Evolutionary conservation across 2,113 vertebrate genomes (phyloP).

Genomic region (Apodemus speciosus): DNA sequence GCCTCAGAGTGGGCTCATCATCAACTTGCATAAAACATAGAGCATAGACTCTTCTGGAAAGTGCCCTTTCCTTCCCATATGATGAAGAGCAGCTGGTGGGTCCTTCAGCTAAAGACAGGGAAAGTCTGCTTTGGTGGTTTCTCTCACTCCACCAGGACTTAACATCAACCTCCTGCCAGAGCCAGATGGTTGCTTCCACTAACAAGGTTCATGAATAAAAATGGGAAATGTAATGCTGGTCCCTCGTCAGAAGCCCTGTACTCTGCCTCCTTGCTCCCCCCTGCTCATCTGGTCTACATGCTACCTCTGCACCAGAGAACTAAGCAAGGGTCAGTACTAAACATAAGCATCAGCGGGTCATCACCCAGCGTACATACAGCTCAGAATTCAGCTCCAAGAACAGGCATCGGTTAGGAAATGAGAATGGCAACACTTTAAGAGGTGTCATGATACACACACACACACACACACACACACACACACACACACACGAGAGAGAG

Average conservation of each 20-base stretch:
- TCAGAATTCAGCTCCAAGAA: background rate
- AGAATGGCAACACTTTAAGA: background rate
- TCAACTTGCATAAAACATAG: slow-evolving; percentile 10
- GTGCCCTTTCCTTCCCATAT: slow-evolving; percentile 17
- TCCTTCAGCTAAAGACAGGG: slow-evolving; percentile 50
- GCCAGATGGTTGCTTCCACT: background rate
- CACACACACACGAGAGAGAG: background rate
- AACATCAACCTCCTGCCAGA: background rate
- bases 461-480: background rate
- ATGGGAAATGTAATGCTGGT: background rate
- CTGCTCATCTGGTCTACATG: background rate
- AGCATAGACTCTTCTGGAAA: slow-evolving; percentile 26
- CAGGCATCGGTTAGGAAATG: background rate
- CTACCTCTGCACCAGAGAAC: background rate
- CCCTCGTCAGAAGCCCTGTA: background rate
- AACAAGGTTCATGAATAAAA: background rate
- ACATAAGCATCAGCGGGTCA: background rate
- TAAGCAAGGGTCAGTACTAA: background rate
- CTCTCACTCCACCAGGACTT: background rate
- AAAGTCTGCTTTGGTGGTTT: slow-evolving; percentile 37
- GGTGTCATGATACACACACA: background rate
- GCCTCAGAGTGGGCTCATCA: background rate
- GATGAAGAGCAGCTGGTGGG: slow-evolving; percentile 34
- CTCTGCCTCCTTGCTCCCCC: too few species aligned
- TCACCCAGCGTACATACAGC: background rate